Percentiles rank a stretch among this genome's conserved stretches.
Evolutionary conservation across 2,113 vertebrate genomes (phyloP).

Genomic region (Sturnira hondurensis): DNA sequence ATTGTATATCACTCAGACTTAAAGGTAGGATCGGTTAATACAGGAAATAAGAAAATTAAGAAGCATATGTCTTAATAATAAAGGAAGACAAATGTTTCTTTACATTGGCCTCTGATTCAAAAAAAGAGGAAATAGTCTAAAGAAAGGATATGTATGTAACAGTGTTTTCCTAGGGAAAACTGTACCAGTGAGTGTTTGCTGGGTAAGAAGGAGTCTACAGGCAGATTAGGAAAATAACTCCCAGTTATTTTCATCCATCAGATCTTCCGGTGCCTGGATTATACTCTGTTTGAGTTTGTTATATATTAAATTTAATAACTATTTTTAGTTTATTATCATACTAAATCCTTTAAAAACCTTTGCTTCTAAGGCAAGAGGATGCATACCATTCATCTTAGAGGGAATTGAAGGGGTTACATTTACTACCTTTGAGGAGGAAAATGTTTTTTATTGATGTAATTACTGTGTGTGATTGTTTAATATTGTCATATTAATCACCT

Average conservation of each 20-base stretch:
- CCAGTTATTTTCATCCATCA: too few species aligned
- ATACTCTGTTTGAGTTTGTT: background rate
- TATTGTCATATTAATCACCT: constrained; percentile 16
- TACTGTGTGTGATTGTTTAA: background rate
- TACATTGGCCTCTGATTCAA: background rate
- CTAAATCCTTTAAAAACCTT: background rate
- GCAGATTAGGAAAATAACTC: background rate
- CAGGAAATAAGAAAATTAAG: background rate
- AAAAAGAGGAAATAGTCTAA: background rate
- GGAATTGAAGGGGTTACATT: background rate
- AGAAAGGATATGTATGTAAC: background rate
- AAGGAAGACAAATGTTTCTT: background rate
- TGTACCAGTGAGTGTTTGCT: background rate
- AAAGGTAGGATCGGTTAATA: background rate
- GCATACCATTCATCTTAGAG: background rate
- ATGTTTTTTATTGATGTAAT: constrained; percentile 39
- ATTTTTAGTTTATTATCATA: background rate
- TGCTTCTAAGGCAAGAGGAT: background rate
- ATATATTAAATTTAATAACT: background rate
- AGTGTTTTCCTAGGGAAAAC: background rate
- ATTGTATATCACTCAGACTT: background rate
- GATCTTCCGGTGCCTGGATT: background rate
- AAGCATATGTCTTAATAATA: background rate
- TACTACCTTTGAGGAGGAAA: background rate
- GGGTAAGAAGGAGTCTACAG: background rate